Evolutionary conservation across 92 coral and sea anemone species (phyloP).

Genomic region (Micromussa lordhowensis): DNA sequence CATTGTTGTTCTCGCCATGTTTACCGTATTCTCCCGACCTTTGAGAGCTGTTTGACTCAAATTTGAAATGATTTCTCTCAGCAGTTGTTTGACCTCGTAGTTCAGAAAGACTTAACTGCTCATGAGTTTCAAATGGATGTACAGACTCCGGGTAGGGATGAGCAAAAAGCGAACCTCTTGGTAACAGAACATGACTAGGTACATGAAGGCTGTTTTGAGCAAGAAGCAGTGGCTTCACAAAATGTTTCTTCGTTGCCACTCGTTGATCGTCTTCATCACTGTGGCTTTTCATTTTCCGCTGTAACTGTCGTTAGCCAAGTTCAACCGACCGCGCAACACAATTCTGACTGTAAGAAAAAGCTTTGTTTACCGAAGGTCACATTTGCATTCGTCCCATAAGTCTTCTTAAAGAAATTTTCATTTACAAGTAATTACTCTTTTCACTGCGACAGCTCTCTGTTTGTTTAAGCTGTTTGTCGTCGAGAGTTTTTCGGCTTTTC

Average conservation of each 20-base stretch:
- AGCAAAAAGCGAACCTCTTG: slow-evolving; percentile 67
- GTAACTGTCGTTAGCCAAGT: background rate
- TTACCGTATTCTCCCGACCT: background rate
- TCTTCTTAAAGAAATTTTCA: slow-evolving; percentile 33
- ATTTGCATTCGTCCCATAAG: slow-evolving; percentile 31
- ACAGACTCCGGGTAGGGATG: slow-evolving; percentile 72
- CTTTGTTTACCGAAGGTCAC: slow-evolving; percentile 9
- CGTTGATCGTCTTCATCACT: slow-evolving; percentile 7
- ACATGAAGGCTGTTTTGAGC: slow-evolving; percentile 71
- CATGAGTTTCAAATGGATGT: slow-evolving; percentile 71
- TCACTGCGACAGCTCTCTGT: slow-evolving; percentile 12
- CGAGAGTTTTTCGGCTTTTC: slow-evolving; percentile 19
- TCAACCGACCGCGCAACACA: background rate
- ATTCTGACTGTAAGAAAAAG: background rate
- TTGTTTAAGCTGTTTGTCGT: slow-evolving; percentile 36
- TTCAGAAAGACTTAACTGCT: slow-evolving; percentile 53
- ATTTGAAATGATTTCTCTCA: slow-evolving; percentile 12
- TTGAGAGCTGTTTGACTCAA: background rate
- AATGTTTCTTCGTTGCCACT: background rate
- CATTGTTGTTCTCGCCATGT: background rate
- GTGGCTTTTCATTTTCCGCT: slow-evolving; percentile 2
- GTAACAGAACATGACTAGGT: slow-evolving; percentile 76
- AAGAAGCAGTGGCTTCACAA: slow-evolving; percentile 36
- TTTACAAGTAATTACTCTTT: slow-evolving; percentile 38
- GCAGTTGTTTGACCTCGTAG: slow-evolving; percentile 17